These are phyloP conservation scores for Aldabrachelys gigantea DNA, from an alignment of 2,113 vertebrate species.

Conservation along the genomic window DNA sequence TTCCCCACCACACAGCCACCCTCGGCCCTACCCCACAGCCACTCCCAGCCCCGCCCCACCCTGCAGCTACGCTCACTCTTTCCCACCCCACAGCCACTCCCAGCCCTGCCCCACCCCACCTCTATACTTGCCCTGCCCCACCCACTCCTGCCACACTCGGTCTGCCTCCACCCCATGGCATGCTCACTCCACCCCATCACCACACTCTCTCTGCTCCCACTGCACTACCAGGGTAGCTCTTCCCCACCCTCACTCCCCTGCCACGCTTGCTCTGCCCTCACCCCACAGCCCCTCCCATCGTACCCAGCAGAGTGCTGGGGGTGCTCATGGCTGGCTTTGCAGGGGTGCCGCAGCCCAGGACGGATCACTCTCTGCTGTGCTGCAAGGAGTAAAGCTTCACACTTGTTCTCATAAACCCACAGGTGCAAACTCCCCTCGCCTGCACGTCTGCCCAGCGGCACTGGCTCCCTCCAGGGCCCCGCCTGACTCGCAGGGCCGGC, in stretches of 20 bases:
- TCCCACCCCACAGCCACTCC: no score
- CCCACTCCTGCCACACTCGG: no score
- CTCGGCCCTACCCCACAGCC: no score
- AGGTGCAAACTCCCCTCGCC: background rate
- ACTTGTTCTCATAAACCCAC: background rate
- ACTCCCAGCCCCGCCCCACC: no score
- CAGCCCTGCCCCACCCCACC: background rate
- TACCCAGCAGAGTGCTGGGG: background rate
- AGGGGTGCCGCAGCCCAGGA: background rate
- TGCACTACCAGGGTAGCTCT: no score
- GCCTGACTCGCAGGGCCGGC: background rate
- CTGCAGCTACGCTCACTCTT: no score
- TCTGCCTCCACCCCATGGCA: no score
- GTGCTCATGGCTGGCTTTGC: background rate
- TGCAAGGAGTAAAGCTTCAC: background rate
- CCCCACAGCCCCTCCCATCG: background rate
- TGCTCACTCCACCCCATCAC: fast-evolving
- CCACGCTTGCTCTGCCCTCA: background rate
- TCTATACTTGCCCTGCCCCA: background rate
- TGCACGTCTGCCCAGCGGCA: no score
- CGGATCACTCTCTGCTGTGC: background rate
- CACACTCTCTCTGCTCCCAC: no score
- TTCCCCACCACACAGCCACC: no score
- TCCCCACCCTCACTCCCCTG: background rate
- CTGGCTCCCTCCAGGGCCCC: no score